phyloP scores from a whole-genome alignment of 1,140 invertebrate genomes.

The Hetaerina americana region DNA sequence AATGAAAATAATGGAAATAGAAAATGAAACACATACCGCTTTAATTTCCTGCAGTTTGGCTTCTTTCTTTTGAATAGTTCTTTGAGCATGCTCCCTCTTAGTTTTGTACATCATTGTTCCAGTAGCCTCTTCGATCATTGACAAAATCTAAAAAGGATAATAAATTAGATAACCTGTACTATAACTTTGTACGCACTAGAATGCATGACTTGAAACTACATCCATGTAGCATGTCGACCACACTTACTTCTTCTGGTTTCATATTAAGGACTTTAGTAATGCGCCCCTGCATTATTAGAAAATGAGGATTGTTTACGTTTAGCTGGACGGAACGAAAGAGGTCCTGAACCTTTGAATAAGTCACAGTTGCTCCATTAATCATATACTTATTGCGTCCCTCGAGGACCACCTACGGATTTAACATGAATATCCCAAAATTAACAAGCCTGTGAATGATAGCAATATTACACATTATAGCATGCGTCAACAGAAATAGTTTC shows the following conservation, averaged over 20 bases:
- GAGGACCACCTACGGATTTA: slow-evolving; percentile 44
- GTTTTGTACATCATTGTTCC: slow-evolving; percentile 96
- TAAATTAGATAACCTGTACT: slow-evolving; percentile 10
- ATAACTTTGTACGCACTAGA: slow-evolving; percentile 12
- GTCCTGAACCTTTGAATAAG: slow-evolving; percentile 82
- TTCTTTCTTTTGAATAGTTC: slow-evolving; percentile 90
- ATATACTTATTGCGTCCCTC: slow-evolving; percentile 66
- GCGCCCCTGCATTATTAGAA: slow-evolving; percentile 98
- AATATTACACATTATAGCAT: slow-evolving; percentile 29
- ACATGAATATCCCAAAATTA: slow-evolving; percentile 12
- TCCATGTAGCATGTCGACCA: neutral
- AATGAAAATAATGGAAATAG: no score
- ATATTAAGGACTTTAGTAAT: slow-evolving; percentile 99
- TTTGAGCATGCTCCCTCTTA: slow-evolving; percentile 79
- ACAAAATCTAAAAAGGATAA: slow-evolving; percentile 55
- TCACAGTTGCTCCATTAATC: slow-evolving; percentile 84
- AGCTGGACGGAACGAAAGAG: slow-evolving; percentile 93
- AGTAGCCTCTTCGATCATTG: slow-evolving; percentile 98
- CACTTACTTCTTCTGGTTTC: slow-evolving; percentile 83
- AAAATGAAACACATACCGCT: slow-evolving; percentile 54
- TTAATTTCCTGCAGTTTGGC: slow-evolving; percentile 78
- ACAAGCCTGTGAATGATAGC: neutral
- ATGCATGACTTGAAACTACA: slow-evolving; percentile 11
- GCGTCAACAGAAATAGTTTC: neutral
- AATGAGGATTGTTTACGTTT: slow-evolving; percentile 99